A percentile compares a stretch with the other conserved stretches of the same genome.
phyloP scores from a whole-genome alignment of 1,140 invertebrate genomes.

The Drosophila nasuta region DNA sequence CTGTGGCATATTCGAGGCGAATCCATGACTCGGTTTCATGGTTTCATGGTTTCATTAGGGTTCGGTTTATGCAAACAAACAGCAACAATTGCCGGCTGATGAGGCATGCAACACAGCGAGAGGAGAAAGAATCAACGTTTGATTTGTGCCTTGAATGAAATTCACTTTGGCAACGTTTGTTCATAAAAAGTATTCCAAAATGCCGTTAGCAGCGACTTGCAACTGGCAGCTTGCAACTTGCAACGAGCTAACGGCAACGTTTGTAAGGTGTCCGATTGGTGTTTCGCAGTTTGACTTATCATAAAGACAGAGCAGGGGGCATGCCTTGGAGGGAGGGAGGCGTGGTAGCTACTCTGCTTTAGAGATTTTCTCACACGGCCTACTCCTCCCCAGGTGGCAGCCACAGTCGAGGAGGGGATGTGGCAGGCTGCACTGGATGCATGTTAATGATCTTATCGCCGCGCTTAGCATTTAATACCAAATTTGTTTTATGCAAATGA shows the following conservation, averaged over 20 bases:
- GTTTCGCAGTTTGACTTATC: conserved; percentile 38
- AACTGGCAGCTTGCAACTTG: conserved; percentile 8
- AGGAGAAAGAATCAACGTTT: conserved; percentile 21
- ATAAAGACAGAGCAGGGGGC: conserved; percentile 1
- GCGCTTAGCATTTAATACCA: conserved; percentile 81
- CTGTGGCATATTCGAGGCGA: conserved; percentile 34
- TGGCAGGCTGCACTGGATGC: conserved; percentile 46
- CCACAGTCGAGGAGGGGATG: neutral
- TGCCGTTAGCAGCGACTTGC: conserved; percentile 35
- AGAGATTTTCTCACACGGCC: conserved; percentile 62
- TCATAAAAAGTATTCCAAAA: conserved; percentile 28
- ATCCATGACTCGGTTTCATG: conserved; percentile 31
- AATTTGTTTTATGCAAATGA: conserved; percentile 84
- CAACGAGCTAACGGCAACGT: conserved; percentile 62
- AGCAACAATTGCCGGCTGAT: conserved; percentile 58
- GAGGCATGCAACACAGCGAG: conserved; percentile 20
- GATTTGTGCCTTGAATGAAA: conserved; percentile 70
- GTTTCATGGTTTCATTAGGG: conserved; percentile 68
- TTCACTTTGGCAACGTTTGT: conserved; percentile 35
- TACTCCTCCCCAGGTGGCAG: neutral
- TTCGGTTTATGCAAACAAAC: conserved; percentile 66
- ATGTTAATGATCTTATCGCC: conserved; percentile 73
- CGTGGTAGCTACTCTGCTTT: conserved; percentile 49
- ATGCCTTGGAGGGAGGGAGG: too few relatives aligned
- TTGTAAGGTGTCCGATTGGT: conserved; percentile 70